Conservation (phyloP, 2,797 vertebrate species). For the Luscinia megarhynchos region DNA sequence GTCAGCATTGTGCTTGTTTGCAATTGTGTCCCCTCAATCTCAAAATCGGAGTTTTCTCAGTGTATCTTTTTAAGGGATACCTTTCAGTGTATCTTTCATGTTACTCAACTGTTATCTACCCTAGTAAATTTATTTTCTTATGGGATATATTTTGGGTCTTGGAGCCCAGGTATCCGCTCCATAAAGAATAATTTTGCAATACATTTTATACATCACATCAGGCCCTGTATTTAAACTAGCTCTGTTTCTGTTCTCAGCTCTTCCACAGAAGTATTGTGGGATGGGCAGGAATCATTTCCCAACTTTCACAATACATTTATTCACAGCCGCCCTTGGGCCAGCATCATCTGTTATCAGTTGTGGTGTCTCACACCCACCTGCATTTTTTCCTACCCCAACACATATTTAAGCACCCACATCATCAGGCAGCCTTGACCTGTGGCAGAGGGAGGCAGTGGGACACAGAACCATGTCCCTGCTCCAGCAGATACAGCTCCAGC, state of each 20-base stretch:
- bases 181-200: not conserved
- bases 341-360: slow-evolving; percentile 23
- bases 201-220: not conserved
- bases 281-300: not conserved
- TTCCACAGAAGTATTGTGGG: not conserved
- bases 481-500: not conserved
- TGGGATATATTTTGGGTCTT: not conserved
- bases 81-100: not conserved
- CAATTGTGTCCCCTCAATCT: not conserved
- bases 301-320: slow-evolving; percentile 31
- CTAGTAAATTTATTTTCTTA: not conserved
- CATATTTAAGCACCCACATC: not conserved
- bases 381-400: slow-evolving; percentile 6
- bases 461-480: not conserved
- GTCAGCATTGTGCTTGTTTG: not conserved
- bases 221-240: not conserved
- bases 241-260: not conserved
- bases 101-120: not conserved
- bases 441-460: not conserved
- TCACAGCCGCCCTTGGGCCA: slow-evolving; percentile 14
- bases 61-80: not conserved
- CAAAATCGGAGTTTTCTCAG: not conserved
- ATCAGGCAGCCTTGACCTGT: not conserved
- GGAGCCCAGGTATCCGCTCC: not conserved
- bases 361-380: slow-evolving; percentile 40